Conservation (phyloP, 2,797 vertebrate species). For the Ceryle rudis region DNA sequence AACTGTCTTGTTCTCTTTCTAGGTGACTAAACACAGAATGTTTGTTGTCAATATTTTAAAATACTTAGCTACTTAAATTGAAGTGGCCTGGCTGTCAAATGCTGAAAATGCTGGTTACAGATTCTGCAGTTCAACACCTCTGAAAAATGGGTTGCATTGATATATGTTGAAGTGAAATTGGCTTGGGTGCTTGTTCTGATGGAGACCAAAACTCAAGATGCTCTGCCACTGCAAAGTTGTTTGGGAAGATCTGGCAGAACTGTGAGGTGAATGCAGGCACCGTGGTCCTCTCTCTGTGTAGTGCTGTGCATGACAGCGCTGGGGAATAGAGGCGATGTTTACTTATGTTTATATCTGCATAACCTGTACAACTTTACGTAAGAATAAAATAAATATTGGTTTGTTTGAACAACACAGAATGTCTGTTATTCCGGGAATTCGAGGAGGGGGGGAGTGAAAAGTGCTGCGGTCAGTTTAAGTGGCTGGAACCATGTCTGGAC, state of each 20-base stretch:
- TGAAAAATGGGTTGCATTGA: background rate
- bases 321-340: slow-evolving; percentile 41
- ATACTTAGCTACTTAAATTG: background rate
- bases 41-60: slow-evolving; percentile 10
- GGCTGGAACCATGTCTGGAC: background rate
- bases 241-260: background rate
- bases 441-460: background rate
- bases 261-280: background rate
- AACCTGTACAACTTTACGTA: slow-evolving; percentile 22
- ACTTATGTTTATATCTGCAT: slow-evolving; percentile 38
- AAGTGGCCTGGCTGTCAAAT: background rate
- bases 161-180: background rate
- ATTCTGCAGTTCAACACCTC: background rate
- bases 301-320: background rate
- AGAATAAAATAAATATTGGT: slow-evolving; percentile 64
- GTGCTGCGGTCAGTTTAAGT: slow-evolving; percentile 51
- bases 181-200: background rate
- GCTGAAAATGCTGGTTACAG: background rate
- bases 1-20: background rate
- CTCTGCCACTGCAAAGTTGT: background rate
- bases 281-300: background rate
- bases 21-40: background rate
- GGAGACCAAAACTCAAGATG: background rate
- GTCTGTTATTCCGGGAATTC: slow-evolving; percentile 4
- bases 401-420: slow-evolving; percentile 31